Evolutionary conservation across 2,113 vertebrate genomes (phyloP).

Genomic region (Rhadina sibilatrix): DNA sequence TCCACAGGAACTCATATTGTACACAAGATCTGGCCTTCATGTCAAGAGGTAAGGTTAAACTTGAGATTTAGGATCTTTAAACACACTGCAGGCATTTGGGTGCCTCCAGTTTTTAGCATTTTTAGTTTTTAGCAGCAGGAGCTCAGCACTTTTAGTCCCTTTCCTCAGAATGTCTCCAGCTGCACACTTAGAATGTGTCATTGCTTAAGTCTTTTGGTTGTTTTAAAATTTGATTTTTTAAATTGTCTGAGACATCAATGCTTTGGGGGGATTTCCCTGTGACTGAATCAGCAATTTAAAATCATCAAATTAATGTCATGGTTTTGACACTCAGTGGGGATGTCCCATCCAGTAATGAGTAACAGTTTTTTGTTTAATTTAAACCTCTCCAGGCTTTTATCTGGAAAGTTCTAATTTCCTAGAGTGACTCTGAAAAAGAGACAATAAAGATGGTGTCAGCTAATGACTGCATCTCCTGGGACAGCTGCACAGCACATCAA

Average conservation of each 20-base stretch:
- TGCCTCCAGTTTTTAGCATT: not conserved
- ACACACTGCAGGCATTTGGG: not conserved
- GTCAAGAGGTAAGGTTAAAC: not conserved
- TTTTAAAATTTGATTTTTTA: not conserved
- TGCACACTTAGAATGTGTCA: not conserved
- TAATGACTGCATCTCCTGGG: not conserved
- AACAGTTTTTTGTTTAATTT: not conserved
- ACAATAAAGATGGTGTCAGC: not conserved
- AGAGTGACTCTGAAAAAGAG: not conserved
- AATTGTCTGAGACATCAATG: not conserved
- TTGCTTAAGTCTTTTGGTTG: not conserved
- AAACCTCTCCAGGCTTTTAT: not conserved
- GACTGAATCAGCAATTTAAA: not conserved
- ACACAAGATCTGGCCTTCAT: not conserved
- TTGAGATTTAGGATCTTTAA: not conserved
- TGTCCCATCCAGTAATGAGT: not conserved
- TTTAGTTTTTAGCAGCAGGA: not conserved
- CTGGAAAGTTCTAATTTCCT: not conserved
- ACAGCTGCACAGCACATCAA: not conserved
- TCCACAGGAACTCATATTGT: not conserved
- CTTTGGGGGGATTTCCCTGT: not conserved
- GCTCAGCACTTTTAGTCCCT: not conserved
- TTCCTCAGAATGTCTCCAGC: not conserved
- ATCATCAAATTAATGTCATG: not conserved
- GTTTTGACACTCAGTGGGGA: not conserved